These are phyloP conservation scores for Formicarius rufipectus DNA, from an alignment of 2,113 vertebrate genomes.

Conservation along the genomic window DNA sequence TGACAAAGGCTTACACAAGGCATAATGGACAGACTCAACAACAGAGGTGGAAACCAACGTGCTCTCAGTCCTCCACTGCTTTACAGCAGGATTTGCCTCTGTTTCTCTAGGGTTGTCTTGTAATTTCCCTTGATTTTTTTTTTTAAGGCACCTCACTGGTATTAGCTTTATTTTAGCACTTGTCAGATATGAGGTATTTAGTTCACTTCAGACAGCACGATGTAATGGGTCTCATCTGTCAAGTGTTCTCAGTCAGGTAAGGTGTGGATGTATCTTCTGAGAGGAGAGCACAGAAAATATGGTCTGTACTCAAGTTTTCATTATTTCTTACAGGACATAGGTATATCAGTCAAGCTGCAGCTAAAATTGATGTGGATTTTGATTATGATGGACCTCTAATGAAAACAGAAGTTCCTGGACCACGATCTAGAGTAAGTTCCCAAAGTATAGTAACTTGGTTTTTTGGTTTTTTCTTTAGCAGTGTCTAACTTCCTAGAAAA, in stretches of 20 bases:
- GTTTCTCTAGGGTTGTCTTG: neutral
- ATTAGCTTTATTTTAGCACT: neutral
- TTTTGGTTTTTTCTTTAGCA: neutral
- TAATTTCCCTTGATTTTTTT: neutral
- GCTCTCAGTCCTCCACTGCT: neutral
- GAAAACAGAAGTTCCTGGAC: slow-evolving; percentile 95
- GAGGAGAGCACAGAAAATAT: neutral
- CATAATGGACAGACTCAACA: neutral
- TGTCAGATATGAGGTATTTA: neutral
- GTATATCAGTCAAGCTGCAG: slow-evolving; percentile 87
- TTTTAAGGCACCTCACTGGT: neutral
- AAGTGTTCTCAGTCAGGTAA: neutral
- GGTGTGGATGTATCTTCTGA: neutral
- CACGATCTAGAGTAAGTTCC: slow-evolving; percentile 84
- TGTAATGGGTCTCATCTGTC: neutral
- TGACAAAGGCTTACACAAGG: neutral
- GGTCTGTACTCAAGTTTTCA: neutral
- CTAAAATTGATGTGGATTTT: slow-evolving; percentile 87
- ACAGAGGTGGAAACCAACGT: neutral
- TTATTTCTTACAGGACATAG: slow-evolving; percentile 77
- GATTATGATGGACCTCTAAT: slow-evolving; percentile 94
- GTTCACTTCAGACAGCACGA: neutral
- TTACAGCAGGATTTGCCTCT: neutral
- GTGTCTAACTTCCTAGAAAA: neutral
- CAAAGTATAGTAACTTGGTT: neutral